Percentiles rank a stretch among this genome's conserved stretches.
phyloP scores from a whole-genome alignment of 2,888 invertebrate genomes.

The Troilus luridus region DNA sequence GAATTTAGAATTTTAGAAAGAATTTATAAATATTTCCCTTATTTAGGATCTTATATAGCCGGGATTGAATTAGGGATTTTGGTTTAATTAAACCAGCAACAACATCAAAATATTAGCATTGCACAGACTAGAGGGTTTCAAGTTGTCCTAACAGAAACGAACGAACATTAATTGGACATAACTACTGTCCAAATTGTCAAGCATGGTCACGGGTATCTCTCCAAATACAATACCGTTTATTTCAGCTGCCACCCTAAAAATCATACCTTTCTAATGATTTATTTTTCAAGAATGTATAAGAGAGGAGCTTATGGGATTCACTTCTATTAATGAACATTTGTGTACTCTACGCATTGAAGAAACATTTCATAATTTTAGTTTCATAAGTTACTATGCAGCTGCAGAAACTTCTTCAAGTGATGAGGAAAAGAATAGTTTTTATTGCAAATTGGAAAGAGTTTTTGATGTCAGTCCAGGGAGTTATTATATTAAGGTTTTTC shows the following conservation, averaged over 20 bases:
- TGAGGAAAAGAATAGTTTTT: not conserved
- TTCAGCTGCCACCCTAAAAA: not conserved
- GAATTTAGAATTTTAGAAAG: not conserved
- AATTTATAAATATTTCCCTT: too few relatives aligned
- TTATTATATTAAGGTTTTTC: too few relatives aligned
- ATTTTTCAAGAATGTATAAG: not conserved
- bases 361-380: not conserved
- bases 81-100: too few relatives aligned
- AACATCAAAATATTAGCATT: not conserved
- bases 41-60: too few relatives aligned
- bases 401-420: too few relatives aligned
- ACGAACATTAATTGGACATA: not conserved
- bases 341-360: not conserved
- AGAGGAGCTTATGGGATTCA: not conserved
- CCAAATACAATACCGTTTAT: not conserved
- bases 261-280: not conserved
- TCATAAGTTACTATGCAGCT: not conserved
- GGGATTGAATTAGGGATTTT: too few relatives aligned
- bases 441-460: not conserved
- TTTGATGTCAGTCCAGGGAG: not conserved
- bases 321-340: not conserved
- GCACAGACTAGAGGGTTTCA: not conserved
- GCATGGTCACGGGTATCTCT: not conserved
- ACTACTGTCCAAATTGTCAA: too few relatives aligned
- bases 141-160: not conserved